Evolutionary conservation across 2,797 vertebrate genomes (phyloP), one percentile per base, ranked within the genome.

Genomic region (Pseudochromis fuscus): DNA sequence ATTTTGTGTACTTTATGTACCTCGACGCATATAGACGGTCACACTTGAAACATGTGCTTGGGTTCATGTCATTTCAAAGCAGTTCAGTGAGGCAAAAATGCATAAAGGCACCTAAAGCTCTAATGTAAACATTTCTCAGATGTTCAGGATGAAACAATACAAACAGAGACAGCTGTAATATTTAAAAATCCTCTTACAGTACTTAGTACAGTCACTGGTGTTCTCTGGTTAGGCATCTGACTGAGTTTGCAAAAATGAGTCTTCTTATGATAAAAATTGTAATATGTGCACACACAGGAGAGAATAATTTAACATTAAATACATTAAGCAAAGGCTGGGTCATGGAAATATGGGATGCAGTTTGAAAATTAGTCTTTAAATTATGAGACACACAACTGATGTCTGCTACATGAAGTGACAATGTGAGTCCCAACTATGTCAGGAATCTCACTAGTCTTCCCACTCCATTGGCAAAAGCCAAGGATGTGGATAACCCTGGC

Each of bases 391-490:
- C 45, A 59, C n/a, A 45, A 58, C 9, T 53, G 45, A 73, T 49
- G 52, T 60, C 48, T 57, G 53, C 61, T 58, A 42, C 60, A 69
- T 10, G 82, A 81, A 79, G 42, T 62, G 68, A 86, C 62, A 71
- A 56, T 71, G 60, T 62, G 46, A 70, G 37, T 68, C 51, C 69
- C 52, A 50, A 55, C 68, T 55, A 74, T 58, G 66, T 42, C 67
- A 30, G 48, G 59, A 81, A 58, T 69, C 50, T 64, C 52, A 84
- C 80, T 93, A 95, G 88, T 95, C 94, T 85, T 95, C 94, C 93
- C 88, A 93, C 83, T 95, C 94, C 87, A 92, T 90, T 59, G 89
- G 91, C 85, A 90, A 71, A 69, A 91, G 87, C 91, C 90, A 93
- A 62, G 88, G 88, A 77, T 91, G 86, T 73, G 78, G 81, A 60